Base-by-base conservation (phyloP, 2,888 invertebrate species). In the Nomada hirtipes region DNA sequence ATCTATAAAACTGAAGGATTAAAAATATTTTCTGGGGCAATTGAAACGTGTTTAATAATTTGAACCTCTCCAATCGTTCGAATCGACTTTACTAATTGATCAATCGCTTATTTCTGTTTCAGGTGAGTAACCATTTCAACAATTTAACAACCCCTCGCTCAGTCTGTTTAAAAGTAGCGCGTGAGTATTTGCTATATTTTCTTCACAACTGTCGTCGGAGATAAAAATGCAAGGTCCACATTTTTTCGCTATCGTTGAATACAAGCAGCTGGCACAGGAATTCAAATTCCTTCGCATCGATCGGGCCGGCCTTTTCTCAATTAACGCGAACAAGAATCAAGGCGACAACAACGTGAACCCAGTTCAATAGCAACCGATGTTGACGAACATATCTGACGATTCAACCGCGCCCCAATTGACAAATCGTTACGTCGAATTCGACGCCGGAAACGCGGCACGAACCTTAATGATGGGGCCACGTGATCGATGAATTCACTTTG, bases 51-150 rank as follows among this genome's bases (percentile, higher is more conserved):
- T 47, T 13, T 13, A 47, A 47, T 47, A 47, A 47, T 47, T 13
- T 3, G 47, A 0, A 15, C 47, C 15, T 15, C 36, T 29, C 52
- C 10, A 29, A 18, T 50, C 18, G 18, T 1, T 18, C 36, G 36
- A 36, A 0, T 36, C 36, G 36, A 7, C 36, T 7, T 36, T 7
- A 7, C 0, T 13, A 13, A 13, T 47, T 70, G 63, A 72, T 47
- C 3, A 50, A 26, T 11, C 26, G 23, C 69, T 61, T 68, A 70
- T 76, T 87, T 81, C 23, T 85, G 86, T 90, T 90, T 72, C 88
- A 90, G 89, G 89, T 89, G 89, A 90, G 90, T 90, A 90, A 68
- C 65, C 44, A 55, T 74, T 55, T 15, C n/a, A 55, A 44, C 52
- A 11, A 69, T 15, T 18, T 29, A 50, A 23, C 44, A 55, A 29